Conservation (phyloP, 2,797 vertebrate species). For the Notoglanidium macrostoma region DNA sequence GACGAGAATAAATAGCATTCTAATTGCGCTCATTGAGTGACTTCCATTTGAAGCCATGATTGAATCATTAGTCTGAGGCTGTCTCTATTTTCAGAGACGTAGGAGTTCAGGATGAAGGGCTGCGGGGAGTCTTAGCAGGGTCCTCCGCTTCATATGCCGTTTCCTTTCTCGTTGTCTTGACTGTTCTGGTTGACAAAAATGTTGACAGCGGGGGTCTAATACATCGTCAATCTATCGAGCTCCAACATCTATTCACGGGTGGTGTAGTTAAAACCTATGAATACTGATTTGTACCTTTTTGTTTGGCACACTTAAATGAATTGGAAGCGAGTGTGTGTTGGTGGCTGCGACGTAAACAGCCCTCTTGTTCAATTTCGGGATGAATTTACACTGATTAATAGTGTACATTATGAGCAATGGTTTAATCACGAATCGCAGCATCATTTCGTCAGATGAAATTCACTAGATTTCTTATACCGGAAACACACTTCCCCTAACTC, state of each 20-base stretch:
- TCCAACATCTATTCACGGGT: conserved; percentile 22
- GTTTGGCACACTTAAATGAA: conserved; percentile 20
- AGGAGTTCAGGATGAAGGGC: conserved; percentile 40
- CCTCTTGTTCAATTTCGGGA: conserved; percentile 24
- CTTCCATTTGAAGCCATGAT: conserved; percentile 34
- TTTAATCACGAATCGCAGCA: background rate
- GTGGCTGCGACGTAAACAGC: conserved; percentile 17
- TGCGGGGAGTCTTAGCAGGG: conserved; percentile 37
- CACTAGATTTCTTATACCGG: background rate
- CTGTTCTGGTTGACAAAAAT: conserved; percentile 28
- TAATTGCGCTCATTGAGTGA: conserved; percentile 43
- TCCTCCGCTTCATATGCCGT: conserved; percentile 15
- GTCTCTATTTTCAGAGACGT: conserved; percentile 43
- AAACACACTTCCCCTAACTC: background rate
- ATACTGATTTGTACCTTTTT: conserved; percentile 41
- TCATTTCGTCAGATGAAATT: background rate
- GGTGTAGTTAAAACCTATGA: conserved; percentile 19
- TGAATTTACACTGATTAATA: conserved; percentile 26
- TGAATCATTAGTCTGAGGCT: conserved; percentile 42
- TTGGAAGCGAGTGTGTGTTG: conserved; percentile 15
- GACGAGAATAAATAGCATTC: conserved; percentile 36
- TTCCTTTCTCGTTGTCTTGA: conserved; percentile 35
- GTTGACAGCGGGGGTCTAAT: conserved; percentile 27
- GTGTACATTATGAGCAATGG: background rate
- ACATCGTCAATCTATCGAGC: conserved; percentile 29